A percentile compares a stretch with the other conserved stretches of the same genome.
Evolutionary conservation across 2,888 invertebrate genomes (phyloP).

Genomic region (Acleris laterana): DNA sequence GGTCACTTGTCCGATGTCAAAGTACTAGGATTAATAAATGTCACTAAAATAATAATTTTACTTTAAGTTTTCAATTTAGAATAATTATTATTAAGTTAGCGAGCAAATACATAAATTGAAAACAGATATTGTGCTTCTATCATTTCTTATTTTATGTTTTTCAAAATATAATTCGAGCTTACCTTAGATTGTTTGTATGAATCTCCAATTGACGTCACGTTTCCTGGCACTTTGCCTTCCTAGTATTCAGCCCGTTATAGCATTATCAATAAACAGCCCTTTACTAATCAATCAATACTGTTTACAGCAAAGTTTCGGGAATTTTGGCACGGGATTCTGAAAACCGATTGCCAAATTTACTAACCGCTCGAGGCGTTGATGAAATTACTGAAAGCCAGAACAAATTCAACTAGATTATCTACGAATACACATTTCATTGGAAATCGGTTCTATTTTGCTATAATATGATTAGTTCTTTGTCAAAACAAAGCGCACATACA

Average conservation of each 20-base stretch:
- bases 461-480: constrained; percentile 7
- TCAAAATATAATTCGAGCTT: constrained; percentile 9
- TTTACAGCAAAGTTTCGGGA: constrained; percentile 15
- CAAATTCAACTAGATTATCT: neutral
- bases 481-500: constrained; percentile 11
- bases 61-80: too few species aligned
- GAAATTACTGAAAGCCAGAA: constrained; percentile 3
- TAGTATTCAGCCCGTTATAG: constrained; percentile 6
- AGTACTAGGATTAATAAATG: too few species aligned
- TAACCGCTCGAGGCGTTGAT: constrained; percentile 7
- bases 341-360: constrained; percentile 7
- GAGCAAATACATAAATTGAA: too few species aligned
- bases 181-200: constrained; percentile 18
- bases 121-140: neutral
- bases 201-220: constrained; percentile 25
- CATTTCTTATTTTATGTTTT: neutral
- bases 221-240: constrained; percentile 23
- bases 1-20: too few species aligned
- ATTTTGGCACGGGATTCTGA: constrained; percentile 1
- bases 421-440: constrained; percentile 2
- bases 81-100: too few species aligned
- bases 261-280: constrained; percentile 25
- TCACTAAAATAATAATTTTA: too few species aligned
- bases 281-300: constrained; percentile 19
- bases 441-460: constrained; percentile 9